Percentiles rank a stretch among this genome's conserved stretches.
Conservation (phyloP, 2,113 vertebrate species). For the Ginglymostoma cirratum region DNA sequence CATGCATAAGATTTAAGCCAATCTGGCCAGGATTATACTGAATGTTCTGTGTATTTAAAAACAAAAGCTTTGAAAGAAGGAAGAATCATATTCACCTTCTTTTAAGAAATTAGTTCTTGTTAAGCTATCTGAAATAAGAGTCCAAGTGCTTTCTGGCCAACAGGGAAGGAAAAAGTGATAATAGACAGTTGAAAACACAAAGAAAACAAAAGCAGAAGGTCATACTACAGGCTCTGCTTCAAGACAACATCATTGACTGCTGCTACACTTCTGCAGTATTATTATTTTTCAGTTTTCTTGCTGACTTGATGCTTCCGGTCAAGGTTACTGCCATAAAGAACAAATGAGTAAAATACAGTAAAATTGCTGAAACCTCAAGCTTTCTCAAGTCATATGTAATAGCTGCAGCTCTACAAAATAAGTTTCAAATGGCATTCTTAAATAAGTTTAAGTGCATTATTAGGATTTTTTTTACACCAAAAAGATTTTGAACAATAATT, state of each 20-base stretch:
- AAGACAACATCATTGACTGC: not conserved
- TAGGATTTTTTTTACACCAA: not conserved
- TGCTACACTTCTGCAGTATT: not conserved
- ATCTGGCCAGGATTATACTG: too few species aligned
- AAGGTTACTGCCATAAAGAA: not conserved
- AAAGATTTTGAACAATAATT: not conserved
- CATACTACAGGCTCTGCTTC: not conserved
- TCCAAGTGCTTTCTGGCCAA: not conserved
- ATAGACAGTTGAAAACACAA: not conserved
- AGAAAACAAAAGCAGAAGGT: not conserved
- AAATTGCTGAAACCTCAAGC: not conserved
- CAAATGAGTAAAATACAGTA: not conserved
- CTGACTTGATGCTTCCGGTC: not conserved
- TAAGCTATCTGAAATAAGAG: too few species aligned
- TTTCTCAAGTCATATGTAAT: not conserved
- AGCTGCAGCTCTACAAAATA: not conserved
- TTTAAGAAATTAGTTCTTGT: too few species aligned
- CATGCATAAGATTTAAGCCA: too few species aligned
- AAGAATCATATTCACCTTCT: too few species aligned
- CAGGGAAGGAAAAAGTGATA: not conserved
- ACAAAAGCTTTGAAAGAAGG: too few species aligned
- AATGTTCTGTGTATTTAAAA: too few species aligned
- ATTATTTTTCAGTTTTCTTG: not conserved
- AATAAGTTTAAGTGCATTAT: not conserved
- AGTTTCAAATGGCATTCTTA: not conserved